Percentiles rank a stretch among this genome's conserved stretches.
These are phyloP conservation scores for Hylaeus anthracinus DNA, from an alignment of 1,140 invertebrate species.

Conservation along the genomic window DNA sequence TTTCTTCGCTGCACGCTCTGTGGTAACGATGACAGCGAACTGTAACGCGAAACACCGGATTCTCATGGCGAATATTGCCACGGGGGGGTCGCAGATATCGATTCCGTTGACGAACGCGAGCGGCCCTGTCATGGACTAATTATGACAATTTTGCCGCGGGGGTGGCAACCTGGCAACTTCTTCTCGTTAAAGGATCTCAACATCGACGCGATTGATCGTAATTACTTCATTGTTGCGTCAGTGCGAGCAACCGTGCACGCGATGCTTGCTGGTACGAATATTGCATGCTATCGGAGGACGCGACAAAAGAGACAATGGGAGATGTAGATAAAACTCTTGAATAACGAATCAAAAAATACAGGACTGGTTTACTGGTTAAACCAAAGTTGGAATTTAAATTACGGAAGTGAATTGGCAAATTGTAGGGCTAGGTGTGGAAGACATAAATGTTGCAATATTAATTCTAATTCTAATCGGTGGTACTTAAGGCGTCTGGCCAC, in stretches of 20 bases:
- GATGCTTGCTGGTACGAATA: background rate
- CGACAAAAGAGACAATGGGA: no score
- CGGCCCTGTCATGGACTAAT: no score
- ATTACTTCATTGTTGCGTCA: slow-evolving; percentile 17
- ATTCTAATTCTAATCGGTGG: no score
- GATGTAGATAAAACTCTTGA: no score
- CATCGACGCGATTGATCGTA: slow-evolving; percentile 6
- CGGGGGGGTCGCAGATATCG: background rate
- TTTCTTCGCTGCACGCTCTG: background rate
- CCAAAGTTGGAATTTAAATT: no score
- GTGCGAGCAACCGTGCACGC: slow-evolving; percentile 1
- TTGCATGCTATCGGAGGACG: background rate
- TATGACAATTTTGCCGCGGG: background rate
- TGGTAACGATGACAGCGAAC: slow-evolving; percentile 14
- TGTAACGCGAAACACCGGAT: background rate
- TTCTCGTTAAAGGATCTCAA: background rate
- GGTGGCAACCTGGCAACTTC: background rate
- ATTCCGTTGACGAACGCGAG: background rate
- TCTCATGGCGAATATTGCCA: background rate
- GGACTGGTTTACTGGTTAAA: no score
- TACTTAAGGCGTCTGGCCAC: no score
- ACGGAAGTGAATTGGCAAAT: no score
- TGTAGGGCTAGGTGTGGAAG: no score
- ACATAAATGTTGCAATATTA: no score
- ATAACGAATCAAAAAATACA: no score